Evolutionary conservation across 2,888 invertebrate genomes (phyloP), one percentile per base, ranked within the genome.

Genomic region (Heterodera filipjevi): DNA sequence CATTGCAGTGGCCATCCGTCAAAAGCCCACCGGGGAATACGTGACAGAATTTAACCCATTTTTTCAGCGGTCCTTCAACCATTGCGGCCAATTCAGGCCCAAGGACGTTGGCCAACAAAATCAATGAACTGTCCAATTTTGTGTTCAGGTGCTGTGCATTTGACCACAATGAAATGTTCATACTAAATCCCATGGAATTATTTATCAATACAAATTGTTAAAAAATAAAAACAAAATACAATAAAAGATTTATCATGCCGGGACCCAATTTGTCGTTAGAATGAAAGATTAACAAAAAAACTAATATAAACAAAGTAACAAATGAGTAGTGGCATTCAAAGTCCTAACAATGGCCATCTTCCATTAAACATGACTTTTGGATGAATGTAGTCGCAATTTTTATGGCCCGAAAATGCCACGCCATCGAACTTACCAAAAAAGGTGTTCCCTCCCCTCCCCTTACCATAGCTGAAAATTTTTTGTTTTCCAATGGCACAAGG

Each of bases 101-200:
- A 27, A 59, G 27, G 59, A n/a, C 59, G 59, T 59, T 27, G n/a
- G 27, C 59, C 59, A 59, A 59, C 59, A n/a, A 59, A 59, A 59
- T 59, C 27, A 59, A 5, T 59, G 59, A 59, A n/a, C 19, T 59
- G 19, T 12, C 27, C 59, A 59, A 59, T 59, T 59, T 59, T n/a
- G 59, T 27, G 27, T 27, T 59, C 8, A 12, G 8, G n/a, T 22
- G 59, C 59, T 27, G 59, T 59, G 27, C 59, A 59, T 22, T n/a
- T 59, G 59, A 59, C 73, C 46, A 73, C 14, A 49, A 73, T 49
- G 27, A 73, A 73, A 27, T 73, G 73, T 49, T 73, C 27, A 35
- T 73, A 73, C 73, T 73, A 16, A 73, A 72, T 6, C n/a, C 30
- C 6, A 19, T 19, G 0, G 16, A 0, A 19, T 22, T 22, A 53